Evolutionary conservation across 2,888 invertebrate species (phyloP).

Genomic region (Ochropleura plecta): DNA sequence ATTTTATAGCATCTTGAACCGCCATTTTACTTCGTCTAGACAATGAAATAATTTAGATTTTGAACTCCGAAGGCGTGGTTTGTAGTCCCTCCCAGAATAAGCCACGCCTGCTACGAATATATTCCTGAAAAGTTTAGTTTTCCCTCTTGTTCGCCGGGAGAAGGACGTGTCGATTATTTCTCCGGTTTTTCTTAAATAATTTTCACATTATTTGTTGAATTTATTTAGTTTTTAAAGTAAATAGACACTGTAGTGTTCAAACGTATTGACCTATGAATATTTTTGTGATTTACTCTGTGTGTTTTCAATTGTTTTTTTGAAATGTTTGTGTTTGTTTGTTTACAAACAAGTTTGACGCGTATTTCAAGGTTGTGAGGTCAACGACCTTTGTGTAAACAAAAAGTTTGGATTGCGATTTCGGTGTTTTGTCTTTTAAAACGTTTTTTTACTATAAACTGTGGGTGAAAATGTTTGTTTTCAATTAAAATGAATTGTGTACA

Average conservation of each 20-base stretch:
- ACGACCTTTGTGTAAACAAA: conserved; percentile 57
- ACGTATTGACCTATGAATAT: background rate
- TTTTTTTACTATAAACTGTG: background rate
- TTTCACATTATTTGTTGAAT: background rate
- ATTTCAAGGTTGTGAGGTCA: conserved; percentile 59
- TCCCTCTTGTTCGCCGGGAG: background rate
- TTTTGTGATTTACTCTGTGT: background rate
- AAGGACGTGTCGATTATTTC: conserved; percentile 12
- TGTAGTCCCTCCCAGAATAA: conserved; percentile 46
- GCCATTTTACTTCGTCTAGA: conserved; percentile 73
- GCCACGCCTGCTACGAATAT: conserved; percentile 57
- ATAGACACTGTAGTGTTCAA: background rate
- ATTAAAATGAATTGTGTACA: conserved; percentile 11
- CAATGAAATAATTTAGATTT: conserved; percentile 69
- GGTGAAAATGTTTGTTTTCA: conserved; percentile 18
- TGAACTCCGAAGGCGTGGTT: conserved; percentile 62
- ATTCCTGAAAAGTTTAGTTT: conserved; percentile 41
- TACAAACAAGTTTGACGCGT: conserved; percentile 70
- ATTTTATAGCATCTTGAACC: conserved; percentile 9
- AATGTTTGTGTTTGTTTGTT: conserved; percentile 69
- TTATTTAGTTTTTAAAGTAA: background rate
- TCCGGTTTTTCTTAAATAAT: background rate
- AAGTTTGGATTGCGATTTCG: background rate
- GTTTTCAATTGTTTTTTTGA: conserved; percentile 32
- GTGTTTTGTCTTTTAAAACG: conserved; percentile 2